A percentile compares a stretch with the other conserved stretches of the same genome.
These are phyloP conservation scores for Thalpophila matura DNA, from an alignment of 2,888 invertebrate genomes.

Conservation along the genomic window DNA sequence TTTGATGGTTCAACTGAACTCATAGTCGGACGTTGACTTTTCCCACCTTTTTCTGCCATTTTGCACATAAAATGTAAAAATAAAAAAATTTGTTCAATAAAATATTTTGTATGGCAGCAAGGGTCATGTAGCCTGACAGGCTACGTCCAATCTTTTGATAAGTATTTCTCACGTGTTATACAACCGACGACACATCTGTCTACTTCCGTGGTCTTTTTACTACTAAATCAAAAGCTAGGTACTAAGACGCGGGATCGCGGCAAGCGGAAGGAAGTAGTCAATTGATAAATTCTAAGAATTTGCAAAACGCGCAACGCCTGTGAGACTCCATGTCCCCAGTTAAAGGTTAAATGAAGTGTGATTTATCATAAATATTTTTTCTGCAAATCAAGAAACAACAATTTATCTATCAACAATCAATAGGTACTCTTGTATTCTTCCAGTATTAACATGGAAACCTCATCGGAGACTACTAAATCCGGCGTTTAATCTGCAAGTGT, in stretches of 20 bases:
- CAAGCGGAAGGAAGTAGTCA: conserved; percentile 43
- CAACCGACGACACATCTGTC: conserved; percentile 41
- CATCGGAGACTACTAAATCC: conserved; percentile 70
- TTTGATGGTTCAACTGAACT: too few species aligned
- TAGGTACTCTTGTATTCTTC: conserved; percentile 1
- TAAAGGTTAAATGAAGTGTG: too few species aligned
- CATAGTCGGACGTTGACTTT: not conserved
- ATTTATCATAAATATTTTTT: too few species aligned
- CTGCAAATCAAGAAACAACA: too few species aligned
- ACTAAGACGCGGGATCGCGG: conserved; percentile 48
- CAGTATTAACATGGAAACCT: conserved; percentile 64
- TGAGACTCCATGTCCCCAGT: conserved; percentile 41
- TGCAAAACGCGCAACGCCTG: conserved; percentile 46
- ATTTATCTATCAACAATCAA: not conserved
- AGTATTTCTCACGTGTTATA: not conserved
- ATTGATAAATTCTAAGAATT: conserved; percentile 58
- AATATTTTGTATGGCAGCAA: conserved; percentile 8
- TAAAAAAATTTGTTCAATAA: not conserved
- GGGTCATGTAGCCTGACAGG: conserved; percentile 49
- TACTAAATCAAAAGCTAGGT: conserved; percentile 59
- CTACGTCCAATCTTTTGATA: conserved; percentile 27
- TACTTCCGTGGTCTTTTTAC: conserved; percentile 9
- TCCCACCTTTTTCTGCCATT: not conserved
- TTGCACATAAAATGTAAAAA: not conserved
- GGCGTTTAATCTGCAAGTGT: conserved; percentile 64